Percentiles rank a stretch among this genome's conserved stretches.
phyloP scores from a whole-genome alignment of 2,888 invertebrate genomes.

The Caenorhabditis sp. region DNA sequence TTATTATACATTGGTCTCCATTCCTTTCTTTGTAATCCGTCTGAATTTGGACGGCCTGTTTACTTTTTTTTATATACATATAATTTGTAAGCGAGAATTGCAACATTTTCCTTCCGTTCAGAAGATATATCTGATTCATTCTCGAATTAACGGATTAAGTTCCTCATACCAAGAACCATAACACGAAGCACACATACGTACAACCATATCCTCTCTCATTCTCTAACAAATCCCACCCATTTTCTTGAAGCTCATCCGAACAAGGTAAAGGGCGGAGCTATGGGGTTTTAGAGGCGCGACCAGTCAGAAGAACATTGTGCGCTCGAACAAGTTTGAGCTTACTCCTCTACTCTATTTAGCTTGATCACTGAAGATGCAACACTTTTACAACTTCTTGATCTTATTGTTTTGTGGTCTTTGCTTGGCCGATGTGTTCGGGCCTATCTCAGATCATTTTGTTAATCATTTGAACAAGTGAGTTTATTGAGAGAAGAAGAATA shows the following conservation, averaged over 20 bases:
- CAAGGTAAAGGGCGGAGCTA: not conserved
- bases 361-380: not conserved
- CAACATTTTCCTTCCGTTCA: too few species aligned
- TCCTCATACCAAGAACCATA: not conserved
- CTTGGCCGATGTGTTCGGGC: slow-evolving; percentile 36
- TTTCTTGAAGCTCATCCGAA: not conserved
- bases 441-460: slow-evolving; percentile 36
- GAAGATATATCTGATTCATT: too few species aligned
- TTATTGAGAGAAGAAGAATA: not conserved
- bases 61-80: too few species aligned
- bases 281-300: not conserved
- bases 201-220: not conserved
- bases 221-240: not conserved
- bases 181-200: not conserved
- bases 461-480: slow-evolving; percentile 34
- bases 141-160: too few species aligned
- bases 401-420: not conserved
- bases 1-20: too few species aligned
- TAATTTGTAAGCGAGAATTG: too few species aligned
- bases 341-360: not conserved
- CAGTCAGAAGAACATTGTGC: not conserved
- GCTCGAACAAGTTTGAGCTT: not conserved
- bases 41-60: too few species aligned
- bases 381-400: not conserved
- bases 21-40: too few species aligned